Evolutionary conservation across 2,113 vertebrate species (phyloP), one percentile per base, ranked within the genome.

Genomic region (Porphyrio hochstetteri): DNA sequence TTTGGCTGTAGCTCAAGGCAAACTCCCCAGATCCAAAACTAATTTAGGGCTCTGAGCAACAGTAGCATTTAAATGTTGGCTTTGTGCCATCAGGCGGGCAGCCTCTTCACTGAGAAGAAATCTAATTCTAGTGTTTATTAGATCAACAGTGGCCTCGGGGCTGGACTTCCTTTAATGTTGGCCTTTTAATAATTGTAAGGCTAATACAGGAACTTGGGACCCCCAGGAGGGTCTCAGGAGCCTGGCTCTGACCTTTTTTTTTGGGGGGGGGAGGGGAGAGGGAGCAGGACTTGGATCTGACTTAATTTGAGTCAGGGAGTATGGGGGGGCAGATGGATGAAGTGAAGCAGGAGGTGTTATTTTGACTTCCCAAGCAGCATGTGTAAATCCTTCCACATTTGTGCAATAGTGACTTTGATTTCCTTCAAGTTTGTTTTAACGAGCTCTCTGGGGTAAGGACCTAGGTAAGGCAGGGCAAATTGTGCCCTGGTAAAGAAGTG

Each of bases 1-100:
- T 96, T 97, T 97, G 97, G 97, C 97, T 95, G 59, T 97, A 90
- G 94, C 94, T 97, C 97, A 97, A 97, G 92, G 93, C 96, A 97
- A 97, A 96, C 96, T 97, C 95, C 96, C 91, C 75, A 97, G 92
- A 97, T 97, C 96, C 96, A 97, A 97, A 97, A 97, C 95, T 97
- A 97, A 97, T 97, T 97, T 96, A 95, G 93, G 92, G 88, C 96
- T 96, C 96, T 93, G 96, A 97, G 96, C 95, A 97, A 97, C 97
- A 97, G 97, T 97, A 97, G 97, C 96, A 79, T 97, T 97, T 97
- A 97, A 97, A 82, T 68, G 92, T 96, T 96, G 97, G 97, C 94
- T 93, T 93, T 78, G 53, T 97, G 97, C 97, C 97, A 97, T 92
- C 82, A 79, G 33, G 67, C 91, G 16, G 95, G 81, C 97, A 97